Evolutionary conservation across 2,113 vertebrate species (phyloP), one percentile per base, ranked within the genome.

Genomic region (Lontra canadensis): DNA sequence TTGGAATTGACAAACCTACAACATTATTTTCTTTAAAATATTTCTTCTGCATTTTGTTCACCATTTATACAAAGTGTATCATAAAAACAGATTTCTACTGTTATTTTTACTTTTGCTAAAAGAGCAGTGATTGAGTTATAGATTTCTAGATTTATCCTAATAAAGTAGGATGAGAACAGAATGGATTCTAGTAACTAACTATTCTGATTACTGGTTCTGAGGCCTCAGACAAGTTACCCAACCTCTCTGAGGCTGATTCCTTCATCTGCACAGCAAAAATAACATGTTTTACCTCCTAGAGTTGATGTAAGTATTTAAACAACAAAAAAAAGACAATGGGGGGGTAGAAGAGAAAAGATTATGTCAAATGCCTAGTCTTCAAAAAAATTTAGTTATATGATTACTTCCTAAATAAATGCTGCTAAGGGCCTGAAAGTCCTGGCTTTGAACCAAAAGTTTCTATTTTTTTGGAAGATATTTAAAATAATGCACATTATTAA

Each of bases 401-500:
- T 10, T 92, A 3, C 36, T 94, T 95, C 82, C 84, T 85, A 88
- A 88, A 47, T 42, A 94, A 94, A 92, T 65, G 4, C 13, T 26
- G 20, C 21, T 65, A 95, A 78, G 0, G 86, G 49, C 20, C 29
- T 42, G 31, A 93, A 85, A 79, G 14, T 74, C 67, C 61, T 92
- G 21, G 31, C 39, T 88, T 96, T 87, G 94, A 97, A 26, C 71
- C 31, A 87, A 88, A 97, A 89, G 21, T 65, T 93, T 67, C 42
- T 57, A 55, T 61, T 95, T 82, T 57, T 91, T 89, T 59, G 39
- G 92, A 88, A 96, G 21, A 79, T 57, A 57, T 80, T 95, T 85
- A 82, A 91, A 96, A 82, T 65, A 97, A 90, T 69, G 36, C 4
- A 74, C 29, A 87, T 85, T 79, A 92, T 92, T 65, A 94, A 95